Evolutionary conservation across 2,113 vertebrate species (phyloP).

Genomic region (Lagenorhynchus albirostris): DNA sequence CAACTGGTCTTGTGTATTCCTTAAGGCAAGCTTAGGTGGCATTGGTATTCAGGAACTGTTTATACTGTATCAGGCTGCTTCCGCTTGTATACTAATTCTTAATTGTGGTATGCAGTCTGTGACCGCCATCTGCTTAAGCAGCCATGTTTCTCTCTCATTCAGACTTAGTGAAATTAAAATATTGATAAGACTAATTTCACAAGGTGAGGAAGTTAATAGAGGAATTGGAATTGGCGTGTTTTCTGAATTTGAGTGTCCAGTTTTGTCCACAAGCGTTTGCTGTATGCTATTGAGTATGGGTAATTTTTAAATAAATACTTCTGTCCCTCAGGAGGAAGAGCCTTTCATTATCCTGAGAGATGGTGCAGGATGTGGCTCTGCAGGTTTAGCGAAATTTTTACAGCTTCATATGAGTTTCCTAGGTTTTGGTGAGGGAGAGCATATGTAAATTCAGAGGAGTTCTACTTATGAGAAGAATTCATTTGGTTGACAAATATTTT

Average conservation of each 20-base stretch:
- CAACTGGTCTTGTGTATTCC: background rate
- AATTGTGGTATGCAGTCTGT: conserved; percentile 59
- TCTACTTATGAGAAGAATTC: background rate
- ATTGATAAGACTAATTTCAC: conserved; percentile 65
- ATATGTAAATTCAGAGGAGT: background rate
- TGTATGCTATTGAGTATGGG: background rate
- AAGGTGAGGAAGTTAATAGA: conserved; percentile 44
- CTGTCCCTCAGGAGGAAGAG: background rate
- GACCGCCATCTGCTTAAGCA: conserved; percentile 72
- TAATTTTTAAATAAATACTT: background rate
- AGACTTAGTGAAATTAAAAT: conserved; percentile 72
- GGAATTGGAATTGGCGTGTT: background rate
- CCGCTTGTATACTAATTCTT: conserved; percentile 53
- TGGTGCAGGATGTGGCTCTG: background rate
- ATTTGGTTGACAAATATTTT: conserved; percentile 11
- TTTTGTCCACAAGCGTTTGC: background rate
- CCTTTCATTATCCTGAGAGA: background rate
- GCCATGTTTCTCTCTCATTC: conserved; percentile 36
- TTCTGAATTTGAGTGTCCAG: conserved; percentile 44
- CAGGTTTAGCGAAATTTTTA: background rate
- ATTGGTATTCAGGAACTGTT: conserved; percentile 15
- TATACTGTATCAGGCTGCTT: conserved; percentile 9
- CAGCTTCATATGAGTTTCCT: background rate
- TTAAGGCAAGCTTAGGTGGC: background rate
- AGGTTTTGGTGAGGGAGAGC: background rate